A percentile compares a stretch with the other conserved stretches of the same genome.
Evolutionary conservation across 2,888 invertebrate genomes (phyloP).

Genomic region (Hofmannophila pseudospretella): DNA sequence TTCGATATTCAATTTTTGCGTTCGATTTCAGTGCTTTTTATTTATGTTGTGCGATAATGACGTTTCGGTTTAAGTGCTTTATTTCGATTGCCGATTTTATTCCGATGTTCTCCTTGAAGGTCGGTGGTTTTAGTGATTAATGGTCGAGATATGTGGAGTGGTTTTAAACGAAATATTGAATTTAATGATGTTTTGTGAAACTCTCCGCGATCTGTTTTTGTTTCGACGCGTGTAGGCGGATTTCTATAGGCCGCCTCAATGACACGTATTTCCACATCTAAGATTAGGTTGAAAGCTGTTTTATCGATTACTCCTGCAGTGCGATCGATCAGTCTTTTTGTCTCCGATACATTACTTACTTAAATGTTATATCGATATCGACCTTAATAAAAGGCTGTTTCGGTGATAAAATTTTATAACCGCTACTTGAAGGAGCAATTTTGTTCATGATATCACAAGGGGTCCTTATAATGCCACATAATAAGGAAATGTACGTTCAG

Average conservation of each 20-base stretch:
- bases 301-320: conserved; percentile 44
- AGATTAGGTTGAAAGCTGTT: conserved; percentile 29
- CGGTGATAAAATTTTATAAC: conserved; percentile 36
- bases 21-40: conserved; percentile 71
- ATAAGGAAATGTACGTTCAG: conserved; percentile 14
- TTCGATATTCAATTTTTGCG: conserved; percentile 77
- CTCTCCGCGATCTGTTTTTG: conserved; percentile 54
- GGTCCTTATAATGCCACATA: conserved; percentile 30
- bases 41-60: conserved; percentile 78
- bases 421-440: conserved; percentile 28
- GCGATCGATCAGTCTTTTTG: conserved; percentile 26
- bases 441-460: conserved; percentile 30
- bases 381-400: conserved; percentile 33
- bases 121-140: conserved; percentile 77
- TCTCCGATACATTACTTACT: conserved; percentile 24
- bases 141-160: conserved; percentile 74
- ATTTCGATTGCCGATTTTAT: conserved; percentile 78
- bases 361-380: conserved; percentile 28
- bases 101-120: conserved; percentile 75
- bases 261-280: conserved; percentile 47
- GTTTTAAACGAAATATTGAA: conserved; percentile 77
- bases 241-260: conserved; percentile 48
- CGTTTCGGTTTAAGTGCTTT: conserved; percentile 78
- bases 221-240: conserved; percentile 46
- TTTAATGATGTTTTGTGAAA: conserved; percentile 74